Evolutionary conservation across 2,888 invertebrate genomes (phyloP).

Genomic region (Drosophila cognata): DNA sequence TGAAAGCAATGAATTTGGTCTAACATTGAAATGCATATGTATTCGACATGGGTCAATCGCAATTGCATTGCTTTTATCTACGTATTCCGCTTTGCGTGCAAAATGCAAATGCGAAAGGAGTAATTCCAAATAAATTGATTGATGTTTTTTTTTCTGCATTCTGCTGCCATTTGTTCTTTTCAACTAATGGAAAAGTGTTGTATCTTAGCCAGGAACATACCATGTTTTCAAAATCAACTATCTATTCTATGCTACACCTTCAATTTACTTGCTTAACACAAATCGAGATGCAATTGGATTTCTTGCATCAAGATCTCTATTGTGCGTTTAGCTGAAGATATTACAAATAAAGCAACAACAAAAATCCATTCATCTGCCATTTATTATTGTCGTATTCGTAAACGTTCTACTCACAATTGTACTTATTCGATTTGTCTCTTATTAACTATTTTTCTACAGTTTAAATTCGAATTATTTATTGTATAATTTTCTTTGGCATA

Average conservation of each 20-base stretch:
- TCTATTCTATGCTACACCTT: neutral
- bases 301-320: neutral
- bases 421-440: neutral
- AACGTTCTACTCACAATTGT: neutral
- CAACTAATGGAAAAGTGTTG: neutral
- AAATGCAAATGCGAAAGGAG: neutral
- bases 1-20: slow-evolving; percentile 13
- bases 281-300: neutral
- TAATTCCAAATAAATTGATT: slow-evolving; percentile 3
- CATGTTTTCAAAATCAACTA: neutral
- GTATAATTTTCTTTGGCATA: neutral
- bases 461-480: neutral
- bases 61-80: slow-evolving; percentile 28
- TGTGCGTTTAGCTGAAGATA: neutral
- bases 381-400: neutral
- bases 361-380: neutral
- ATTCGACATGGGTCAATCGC: slow-evolving; percentile 32
- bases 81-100: neutral
- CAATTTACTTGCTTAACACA: neutral
- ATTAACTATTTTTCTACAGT: neutral
- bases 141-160: neutral
- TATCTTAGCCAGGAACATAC: neutral
- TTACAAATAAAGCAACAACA: neutral
- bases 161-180: neutral
- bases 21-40: neutral